phyloP scores from a whole-genome alignment of 2,888 invertebrate genomes.

The Lepidocyrtinus sp. region DNA sequence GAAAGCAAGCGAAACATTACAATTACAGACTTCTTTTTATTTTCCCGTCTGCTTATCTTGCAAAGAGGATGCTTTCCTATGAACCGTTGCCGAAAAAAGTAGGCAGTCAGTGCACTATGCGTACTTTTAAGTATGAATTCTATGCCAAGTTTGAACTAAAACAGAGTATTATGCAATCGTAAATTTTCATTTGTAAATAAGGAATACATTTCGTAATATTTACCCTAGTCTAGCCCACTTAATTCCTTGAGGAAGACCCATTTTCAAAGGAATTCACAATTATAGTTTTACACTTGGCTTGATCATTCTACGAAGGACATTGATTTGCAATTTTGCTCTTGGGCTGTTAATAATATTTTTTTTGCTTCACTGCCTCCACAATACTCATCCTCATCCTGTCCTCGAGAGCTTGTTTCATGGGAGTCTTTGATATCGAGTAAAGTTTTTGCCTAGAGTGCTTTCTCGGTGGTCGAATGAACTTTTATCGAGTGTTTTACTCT shows the following conservation, averaged over 20 bases:
- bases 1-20: background rate
- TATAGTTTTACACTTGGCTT: background rate
- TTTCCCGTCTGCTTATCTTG: background rate
- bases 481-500: constrained; percentile 32
- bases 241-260: background rate
- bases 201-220: background rate
- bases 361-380: background rate
- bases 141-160: constrained; percentile 5
- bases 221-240: background rate
- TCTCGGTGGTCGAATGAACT: constrained; percentile 54
- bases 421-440: background rate
- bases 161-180: constrained; percentile 9
- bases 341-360: background rate
- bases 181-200: background rate
- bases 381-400: constrained; percentile 12
- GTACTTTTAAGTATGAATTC: background rate
- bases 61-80: too few species aligned
- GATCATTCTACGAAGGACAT: constrained; percentile 45
- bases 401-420: constrained; percentile 1
- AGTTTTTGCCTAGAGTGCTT: background rate
- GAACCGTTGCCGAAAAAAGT: too few species aligned
- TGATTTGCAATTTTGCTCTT: constrained; percentile 49
- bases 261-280: background rate
- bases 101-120: too few species aligned
- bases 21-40: background rate